Evolutionary conservation across 1,140 invertebrate genomes (phyloP).

Genomic region (Aricia agestis): DNA sequence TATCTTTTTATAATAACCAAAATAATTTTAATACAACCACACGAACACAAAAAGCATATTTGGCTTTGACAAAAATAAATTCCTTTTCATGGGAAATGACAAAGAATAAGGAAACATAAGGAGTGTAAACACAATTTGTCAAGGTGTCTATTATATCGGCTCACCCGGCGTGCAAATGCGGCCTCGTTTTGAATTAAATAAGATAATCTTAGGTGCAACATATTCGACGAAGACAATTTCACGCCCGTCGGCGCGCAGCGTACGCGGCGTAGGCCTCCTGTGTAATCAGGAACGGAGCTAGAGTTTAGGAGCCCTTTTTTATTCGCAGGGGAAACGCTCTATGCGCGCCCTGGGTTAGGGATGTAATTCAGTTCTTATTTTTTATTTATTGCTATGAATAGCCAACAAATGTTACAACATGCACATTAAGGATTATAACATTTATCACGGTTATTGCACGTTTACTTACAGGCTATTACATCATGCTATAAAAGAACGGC

Average conservation of each 20-base stretch:
- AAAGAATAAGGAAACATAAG: not conserved
- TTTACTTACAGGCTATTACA: too few species aligned
- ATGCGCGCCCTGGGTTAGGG: too few species aligned
- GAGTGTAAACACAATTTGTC: not conserved
- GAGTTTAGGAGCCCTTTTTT: too few species aligned
- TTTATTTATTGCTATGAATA: too few species aligned
- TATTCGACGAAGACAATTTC: constrained; percentile 55
- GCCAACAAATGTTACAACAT: too few species aligned
- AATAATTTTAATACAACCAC: not conserved
- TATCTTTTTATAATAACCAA: too few species aligned
- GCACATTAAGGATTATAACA: too few species aligned
- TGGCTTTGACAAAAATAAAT: not conserved
- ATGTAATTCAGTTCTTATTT: too few species aligned
- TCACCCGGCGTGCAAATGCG: constrained; percentile 18
- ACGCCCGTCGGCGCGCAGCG: constrained; percentile 60
- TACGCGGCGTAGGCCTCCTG: constrained; percentile 43
- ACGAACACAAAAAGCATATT: not conserved
- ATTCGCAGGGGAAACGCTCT: too few species aligned
- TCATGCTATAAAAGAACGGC: too few species aligned
- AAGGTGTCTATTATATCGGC: not conserved
- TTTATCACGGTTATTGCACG: too few species aligned
- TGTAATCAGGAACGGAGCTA: too few species aligned
- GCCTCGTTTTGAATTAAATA: constrained; percentile 33
- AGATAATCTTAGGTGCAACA: constrained; percentile 35
- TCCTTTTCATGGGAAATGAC: not conserved